Conservation (phyloP, 2,113 vertebrate genomes). For the Ranitomeya imitator region DNA sequence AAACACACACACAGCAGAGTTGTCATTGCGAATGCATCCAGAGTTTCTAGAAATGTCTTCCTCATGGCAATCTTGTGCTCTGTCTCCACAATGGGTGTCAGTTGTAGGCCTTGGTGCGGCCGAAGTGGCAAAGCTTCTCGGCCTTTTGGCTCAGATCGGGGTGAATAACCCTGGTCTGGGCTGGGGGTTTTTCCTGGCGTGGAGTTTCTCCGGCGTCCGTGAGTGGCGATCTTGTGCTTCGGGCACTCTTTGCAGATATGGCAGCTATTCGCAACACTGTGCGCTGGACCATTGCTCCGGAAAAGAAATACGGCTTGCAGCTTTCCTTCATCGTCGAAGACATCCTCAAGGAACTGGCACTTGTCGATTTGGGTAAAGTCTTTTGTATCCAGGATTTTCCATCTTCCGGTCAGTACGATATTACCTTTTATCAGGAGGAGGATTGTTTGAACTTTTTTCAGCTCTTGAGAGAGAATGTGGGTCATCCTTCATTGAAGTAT, state of each 20-base stretch:
- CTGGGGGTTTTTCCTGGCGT: neutral
- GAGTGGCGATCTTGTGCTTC: neutral
- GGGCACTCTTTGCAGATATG: neutral
- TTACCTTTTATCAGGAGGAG: neutral
- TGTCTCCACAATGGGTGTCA: too few relatives aligned
- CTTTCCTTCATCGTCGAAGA: neutral
- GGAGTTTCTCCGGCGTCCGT: neutral
- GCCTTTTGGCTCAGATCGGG: too few relatives aligned
- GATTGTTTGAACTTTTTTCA: neutral
- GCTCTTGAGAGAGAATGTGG: too few relatives aligned
- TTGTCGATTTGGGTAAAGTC: neutral
- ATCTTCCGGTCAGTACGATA: neutral
- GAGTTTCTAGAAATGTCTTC: too few relatives aligned
- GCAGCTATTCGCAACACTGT: neutral
- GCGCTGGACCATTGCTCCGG: neutral
- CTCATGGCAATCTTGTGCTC: too few relatives aligned
- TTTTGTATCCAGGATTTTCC: constrained; percentile 2
- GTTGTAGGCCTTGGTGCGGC: too few relatives aligned
- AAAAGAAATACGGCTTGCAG: neutral
- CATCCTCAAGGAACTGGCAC: neutral
- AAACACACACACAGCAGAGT: too few relatives aligned
- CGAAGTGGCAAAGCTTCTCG: too few relatives aligned
- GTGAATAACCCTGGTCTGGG: neutral
- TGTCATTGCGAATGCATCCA: too few relatives aligned
- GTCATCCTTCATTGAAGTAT: too few relatives aligned